These are phyloP conservation scores for Tenodera sinensis DNA, from an alignment of 2,888 invertebrate species.

Conservation along the genomic window DNA sequence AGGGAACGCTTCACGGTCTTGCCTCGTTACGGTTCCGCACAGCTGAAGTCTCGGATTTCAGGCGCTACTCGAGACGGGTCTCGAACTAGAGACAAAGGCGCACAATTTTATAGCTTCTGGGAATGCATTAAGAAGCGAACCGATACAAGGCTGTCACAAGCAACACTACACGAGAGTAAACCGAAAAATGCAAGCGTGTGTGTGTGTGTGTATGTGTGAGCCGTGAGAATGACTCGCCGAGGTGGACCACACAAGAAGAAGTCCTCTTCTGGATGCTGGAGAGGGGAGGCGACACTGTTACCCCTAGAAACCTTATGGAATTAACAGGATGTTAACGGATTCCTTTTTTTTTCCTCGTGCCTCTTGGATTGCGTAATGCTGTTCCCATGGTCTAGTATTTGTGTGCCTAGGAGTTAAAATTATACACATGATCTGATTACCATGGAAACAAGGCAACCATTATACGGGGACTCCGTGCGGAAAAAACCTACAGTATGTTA, in stretches of 20 bases:
- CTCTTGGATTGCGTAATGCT: not conserved
- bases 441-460: not conserved
- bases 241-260: conserved; percentile 6
- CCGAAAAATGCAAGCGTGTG: not conserved
- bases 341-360: not conserved
- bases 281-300: not conserved
- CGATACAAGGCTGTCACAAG: not conserved
- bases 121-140: not conserved
- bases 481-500: not conserved
- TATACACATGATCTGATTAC: not conserved
- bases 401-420: not conserved
- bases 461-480: not conserved
- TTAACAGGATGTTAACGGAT: not conserved
- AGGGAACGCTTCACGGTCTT: not conserved
- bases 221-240: conserved; percentile 9
- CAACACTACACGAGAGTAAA: not conserved
- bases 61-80: not conserved
- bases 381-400: not conserved
- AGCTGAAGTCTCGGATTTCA: not conserved
- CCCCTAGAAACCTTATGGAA: not conserved
- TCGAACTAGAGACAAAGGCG: not conserved
- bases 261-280: not conserved
- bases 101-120: not conserved
- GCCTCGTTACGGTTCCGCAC: not conserved
- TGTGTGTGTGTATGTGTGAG: not conserved